A percentile compares a stretch with the other conserved stretches of the same genome.
Conservation (phyloP, 2,113 vertebrate genomes). For the Pholis gunnellus region DNA sequence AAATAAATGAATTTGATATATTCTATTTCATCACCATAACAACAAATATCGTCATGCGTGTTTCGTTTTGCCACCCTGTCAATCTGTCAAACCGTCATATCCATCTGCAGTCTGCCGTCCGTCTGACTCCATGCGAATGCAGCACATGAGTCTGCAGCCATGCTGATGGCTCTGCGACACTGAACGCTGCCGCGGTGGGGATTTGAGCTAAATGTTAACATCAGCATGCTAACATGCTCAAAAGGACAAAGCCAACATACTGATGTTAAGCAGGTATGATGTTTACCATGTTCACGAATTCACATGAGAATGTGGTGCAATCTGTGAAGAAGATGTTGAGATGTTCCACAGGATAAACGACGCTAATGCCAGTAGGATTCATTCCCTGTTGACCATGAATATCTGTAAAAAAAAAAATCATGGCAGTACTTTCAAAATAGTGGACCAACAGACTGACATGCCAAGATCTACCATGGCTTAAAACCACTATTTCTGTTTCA, state of each 20-base stretch:
- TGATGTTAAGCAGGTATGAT: not conserved
- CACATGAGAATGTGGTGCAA: not conserved
- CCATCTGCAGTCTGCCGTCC: too few species aligned
- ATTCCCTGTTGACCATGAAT: not conserved
- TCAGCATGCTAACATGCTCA: not conserved
- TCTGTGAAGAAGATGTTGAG: not conserved
- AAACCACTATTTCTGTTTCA: constrained; percentile 1
- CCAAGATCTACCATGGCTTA: not conserved
- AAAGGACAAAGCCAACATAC: not conserved
- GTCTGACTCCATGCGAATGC: not conserved
- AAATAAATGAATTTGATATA: not conserved
- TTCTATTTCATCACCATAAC: too few species aligned
- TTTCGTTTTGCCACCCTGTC: too few species aligned
- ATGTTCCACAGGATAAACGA: not conserved
- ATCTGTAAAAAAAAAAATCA: not conserved
- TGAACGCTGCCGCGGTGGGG: not conserved
- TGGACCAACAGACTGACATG: not conserved
- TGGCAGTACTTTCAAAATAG: not conserved
- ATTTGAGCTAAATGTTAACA: not conserved
- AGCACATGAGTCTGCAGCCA: not conserved
- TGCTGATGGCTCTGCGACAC: not conserved
- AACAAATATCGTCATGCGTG: too few species aligned
- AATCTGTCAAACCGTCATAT: too few species aligned
- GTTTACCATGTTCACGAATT: too few species aligned
- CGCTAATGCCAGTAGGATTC: not conserved